Base-by-base conservation (phyloP, 2,113 vertebrate species). In the Coreoperca whiteheadi region DNA sequence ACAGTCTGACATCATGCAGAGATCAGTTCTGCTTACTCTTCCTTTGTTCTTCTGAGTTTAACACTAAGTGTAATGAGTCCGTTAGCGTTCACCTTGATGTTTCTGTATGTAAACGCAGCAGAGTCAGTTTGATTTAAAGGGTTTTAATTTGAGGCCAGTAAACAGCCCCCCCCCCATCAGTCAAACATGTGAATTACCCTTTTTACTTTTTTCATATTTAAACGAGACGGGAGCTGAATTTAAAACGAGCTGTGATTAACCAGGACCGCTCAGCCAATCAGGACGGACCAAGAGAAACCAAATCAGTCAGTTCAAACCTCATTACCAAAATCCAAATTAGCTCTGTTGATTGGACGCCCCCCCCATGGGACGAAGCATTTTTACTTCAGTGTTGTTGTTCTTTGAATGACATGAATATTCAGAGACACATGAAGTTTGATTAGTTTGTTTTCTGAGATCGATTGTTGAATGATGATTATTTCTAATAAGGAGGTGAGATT, bases 331-430 rank as follows among this genome's bases (percentile, higher is more conserved):
- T 56, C 51, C 14, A 59, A 82, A 88, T 84, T 74, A 81, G 76
- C 71, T 54, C 25, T 5, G 71, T 25, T 88, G 79, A 82, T 88
- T 85, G 83, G 70, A 20, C 25, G 12, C 43, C 43, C 15, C 14
- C 15, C 20, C 48, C 6, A 6, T 6, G 46, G 46, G 46, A 18
- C 46, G 15, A 6, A 48, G 46, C 14, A 4, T 48, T 48, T 15
- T 3, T 16, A 1, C 41, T 9, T 43, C 11, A 12, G 7, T 25
- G 51, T 37, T 50, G 37, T 20, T 48, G 28, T 34, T 51, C 6
- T 48, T 16, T 6, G 10, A 25, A 16, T 53, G 16, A 11, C 56
- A 82, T 88, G 79, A 88, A 88, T 88, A 83, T 88, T 88, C 76
- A 85, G 43, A 72, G 43, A n/a, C 41, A 46, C 15, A 15, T 60